Conservation (phyloP, 1,140 invertebrate genomes). For the Melanaphis sacchari region DNA sequence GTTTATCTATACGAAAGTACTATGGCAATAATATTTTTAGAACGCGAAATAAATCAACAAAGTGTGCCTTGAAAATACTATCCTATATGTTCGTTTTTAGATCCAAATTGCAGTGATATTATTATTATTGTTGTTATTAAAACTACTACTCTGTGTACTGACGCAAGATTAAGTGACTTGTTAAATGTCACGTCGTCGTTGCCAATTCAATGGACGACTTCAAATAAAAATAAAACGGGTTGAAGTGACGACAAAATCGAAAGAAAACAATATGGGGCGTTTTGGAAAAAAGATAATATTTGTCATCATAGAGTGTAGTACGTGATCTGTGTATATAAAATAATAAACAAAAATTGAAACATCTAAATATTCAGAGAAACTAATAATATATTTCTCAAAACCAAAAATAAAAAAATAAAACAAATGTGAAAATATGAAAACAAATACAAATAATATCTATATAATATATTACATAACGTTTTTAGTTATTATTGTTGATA, state of each 20-base stretch:
- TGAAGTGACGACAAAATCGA: neutral
- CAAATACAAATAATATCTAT: no score
- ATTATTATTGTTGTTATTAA: neutral
- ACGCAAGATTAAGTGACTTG: neutral
- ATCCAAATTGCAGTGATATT: neutral
- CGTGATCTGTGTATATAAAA: neutral
- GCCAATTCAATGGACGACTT: neutral
- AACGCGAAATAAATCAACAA: neutral
- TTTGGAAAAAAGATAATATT: neutral
- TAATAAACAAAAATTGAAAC: neutral
- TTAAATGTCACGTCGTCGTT: neutral
- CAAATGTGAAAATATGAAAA: neutral
- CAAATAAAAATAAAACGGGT: neutral
- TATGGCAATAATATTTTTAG: neutral
- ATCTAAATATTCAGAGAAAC: neutral
- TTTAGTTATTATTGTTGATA: no score
- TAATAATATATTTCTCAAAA: neutral
- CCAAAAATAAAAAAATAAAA: neutral
- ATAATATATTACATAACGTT: neutral
- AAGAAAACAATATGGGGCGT: neutral
- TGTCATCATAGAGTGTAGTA: neutral
- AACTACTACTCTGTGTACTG: neutral
- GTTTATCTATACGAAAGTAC: neutral
- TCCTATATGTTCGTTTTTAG: neutral
- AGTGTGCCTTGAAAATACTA: neutral